Evolutionary conservation across 1,140 invertebrate species (phyloP).

Genomic region (Tenebrio molitor): DNA sequence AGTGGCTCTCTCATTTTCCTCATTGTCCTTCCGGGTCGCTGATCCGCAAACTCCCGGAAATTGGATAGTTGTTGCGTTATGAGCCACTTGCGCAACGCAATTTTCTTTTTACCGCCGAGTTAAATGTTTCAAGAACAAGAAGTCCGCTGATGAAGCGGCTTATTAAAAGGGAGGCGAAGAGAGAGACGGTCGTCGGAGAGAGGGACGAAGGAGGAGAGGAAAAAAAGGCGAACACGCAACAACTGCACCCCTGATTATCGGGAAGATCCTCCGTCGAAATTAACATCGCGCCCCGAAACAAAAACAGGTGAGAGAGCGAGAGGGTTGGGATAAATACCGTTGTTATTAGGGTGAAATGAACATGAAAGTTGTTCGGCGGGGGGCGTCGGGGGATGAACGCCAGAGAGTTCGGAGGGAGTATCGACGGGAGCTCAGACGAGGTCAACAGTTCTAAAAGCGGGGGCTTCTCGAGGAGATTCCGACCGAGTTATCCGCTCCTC

Average conservation of each 20-base stretch:
- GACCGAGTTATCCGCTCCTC: slow-evolving; percentile 20
- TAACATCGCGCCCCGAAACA: slow-evolving; percentile 1
- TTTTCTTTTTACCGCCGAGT: slow-evolving; percentile 51
- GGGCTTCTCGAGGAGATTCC: slow-evolving; percentile 34
- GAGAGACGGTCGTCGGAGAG: neutral
- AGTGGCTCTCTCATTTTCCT: slow-evolving; percentile 55
- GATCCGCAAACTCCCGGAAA: slow-evolving; percentile 60
- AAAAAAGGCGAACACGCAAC: neutral
- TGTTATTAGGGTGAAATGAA: slow-evolving; percentile 24
- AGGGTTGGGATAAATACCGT: slow-evolving; percentile 10
- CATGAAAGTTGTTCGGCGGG: neutral
- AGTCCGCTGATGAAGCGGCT: slow-evolving; percentile 42
- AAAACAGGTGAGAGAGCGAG: slow-evolving; percentile 18
- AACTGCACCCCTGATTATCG: slow-evolving; percentile 17
- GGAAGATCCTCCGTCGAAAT: neutral
- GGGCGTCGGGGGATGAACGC: neutral
- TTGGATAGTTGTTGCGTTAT: slow-evolving; percentile 62
- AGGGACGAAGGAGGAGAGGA: too few species aligned
- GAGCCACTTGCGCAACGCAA: slow-evolving; percentile 56
- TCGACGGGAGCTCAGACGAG: slow-evolving; percentile 15
- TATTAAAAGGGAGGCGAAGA: slow-evolving; percentile 38
- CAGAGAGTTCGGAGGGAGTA: neutral
- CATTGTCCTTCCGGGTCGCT: slow-evolving; percentile 60
- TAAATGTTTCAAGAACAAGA: slow-evolving; percentile 51
- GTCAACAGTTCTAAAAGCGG: slow-evolving; percentile 33